Evolutionary conservation across 2,797 vertebrate species (phyloP), one percentile per base, ranked within the genome.

Genomic region (Selene dorsalis): DNA sequence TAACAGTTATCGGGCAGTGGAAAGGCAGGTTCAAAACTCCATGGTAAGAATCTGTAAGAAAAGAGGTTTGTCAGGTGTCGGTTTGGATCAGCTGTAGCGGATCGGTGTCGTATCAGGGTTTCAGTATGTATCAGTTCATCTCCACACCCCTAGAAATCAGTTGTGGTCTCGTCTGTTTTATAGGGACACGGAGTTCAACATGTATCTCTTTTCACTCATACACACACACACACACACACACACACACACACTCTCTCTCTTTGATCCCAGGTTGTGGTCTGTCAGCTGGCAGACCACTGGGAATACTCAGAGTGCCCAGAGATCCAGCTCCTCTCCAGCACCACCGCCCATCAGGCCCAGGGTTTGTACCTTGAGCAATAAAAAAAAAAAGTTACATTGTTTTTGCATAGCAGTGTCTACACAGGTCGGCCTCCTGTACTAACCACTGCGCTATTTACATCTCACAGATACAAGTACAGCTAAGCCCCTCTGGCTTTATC

Each of bases 321-420:
- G 86, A 90, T 88, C 92, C 88, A 77, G 73, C 82, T 78, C 73
- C 55, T 77, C 67, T 75, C 53, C 77, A 64, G 73, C 55, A 66
- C 78, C 84, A 60, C 24, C 30, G 62, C 55, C 79, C 35, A 57
- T 65, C 64, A 60, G 72, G 72, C 84, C 41, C 73, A 67, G 80
- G 53, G 39, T 60, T 69, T 79, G 79, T 69, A 77, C 66, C 72
- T 43, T 82, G 39, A 57, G 64, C 48, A 82, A 76, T 59, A 72
- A 83, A 86, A 82, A 35, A 35, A 35, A 35, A 35, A 61, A 82
- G 69, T 77, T 63, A 60, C 79, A 88, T 87, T 86, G 81, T 76
- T 81, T 67, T 61, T 74, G 75, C 73, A 68, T 24, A 79, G 65
- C 73, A 32, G 30, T 16, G 70, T 79, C 74, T 52, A 64, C 69